Evolutionary conservation across 2,797 vertebrate species (phyloP).

Genomic region (Pipistrellus pygmaeus): DNA sequence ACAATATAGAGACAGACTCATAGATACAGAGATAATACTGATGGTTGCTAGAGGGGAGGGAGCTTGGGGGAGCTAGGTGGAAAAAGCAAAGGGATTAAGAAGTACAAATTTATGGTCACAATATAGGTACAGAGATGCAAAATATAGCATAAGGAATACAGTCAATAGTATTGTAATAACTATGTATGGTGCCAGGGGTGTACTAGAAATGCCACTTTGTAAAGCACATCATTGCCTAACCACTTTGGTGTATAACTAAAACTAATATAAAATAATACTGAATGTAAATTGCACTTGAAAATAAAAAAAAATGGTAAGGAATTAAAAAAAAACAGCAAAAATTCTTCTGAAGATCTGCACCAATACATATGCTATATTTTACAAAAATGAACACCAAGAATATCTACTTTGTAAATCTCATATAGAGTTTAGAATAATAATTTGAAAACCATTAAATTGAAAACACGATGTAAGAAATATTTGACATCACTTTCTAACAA

Average conservation of each 20-base stretch:
- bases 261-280: not conserved
- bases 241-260: not conserved
- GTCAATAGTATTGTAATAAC: not conserved
- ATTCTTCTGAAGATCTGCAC: not conserved
- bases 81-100: not conserved
- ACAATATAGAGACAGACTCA: not conserved
- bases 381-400: constrained; percentile 43
- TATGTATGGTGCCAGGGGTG: not conserved
- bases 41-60: not conserved
- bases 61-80: not conserved
- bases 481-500: not conserved
- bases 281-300: not conserved
- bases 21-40: not conserved
- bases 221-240: not conserved
- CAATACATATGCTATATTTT: not conserved
- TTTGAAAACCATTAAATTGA: constrained; percentile 33
- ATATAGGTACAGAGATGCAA: not conserved
- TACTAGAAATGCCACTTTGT: not conserved
- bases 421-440: not conserved
- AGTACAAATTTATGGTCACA: not conserved
- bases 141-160: not conserved
- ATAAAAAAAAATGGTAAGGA: not conserved
- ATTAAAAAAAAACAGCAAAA: not conserved
- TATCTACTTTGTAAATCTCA: not conserved
- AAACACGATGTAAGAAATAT: constrained; percentile 40